Evolutionary conservation across 2,113 vertebrate species (phyloP).

Genomic region (Hystrix cristata): DNA sequence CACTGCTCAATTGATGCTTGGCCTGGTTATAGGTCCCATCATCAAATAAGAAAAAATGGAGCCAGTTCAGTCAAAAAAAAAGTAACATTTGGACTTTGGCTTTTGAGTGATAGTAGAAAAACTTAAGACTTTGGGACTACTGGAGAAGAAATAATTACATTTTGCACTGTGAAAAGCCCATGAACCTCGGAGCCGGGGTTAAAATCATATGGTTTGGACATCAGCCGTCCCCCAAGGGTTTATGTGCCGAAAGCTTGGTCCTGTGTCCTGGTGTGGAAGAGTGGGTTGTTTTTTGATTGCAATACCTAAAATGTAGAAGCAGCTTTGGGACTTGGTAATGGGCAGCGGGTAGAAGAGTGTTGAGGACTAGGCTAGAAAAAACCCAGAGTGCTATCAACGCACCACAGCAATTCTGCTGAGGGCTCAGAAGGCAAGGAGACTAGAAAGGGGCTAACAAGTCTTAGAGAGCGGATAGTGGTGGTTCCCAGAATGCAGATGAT

Average conservation of each 20-base stretch:
- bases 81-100: not conserved
- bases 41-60: not conserved
- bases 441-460: not conserved
- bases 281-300: not conserved
- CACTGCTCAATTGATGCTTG: not conserved
- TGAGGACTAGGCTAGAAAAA: not conserved
- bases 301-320: not conserved
- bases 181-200: not conserved
- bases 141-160: not conserved
- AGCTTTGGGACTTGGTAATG: not conserved
- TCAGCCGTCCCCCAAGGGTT: not conserved
- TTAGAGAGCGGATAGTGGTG: not conserved
- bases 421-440: not conserved
- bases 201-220: not conserved
- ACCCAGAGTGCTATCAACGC: not conserved
- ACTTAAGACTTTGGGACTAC: not conserved
- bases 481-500: not conserved
- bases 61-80: not conserved
- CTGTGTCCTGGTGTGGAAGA: not conserved
- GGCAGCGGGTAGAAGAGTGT: not conserved
- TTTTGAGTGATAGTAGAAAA: not conserved
- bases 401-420: not conserved
- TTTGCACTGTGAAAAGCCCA: not conserved
- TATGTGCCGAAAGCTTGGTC: not conserved
- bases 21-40: not conserved